Base-by-base conservation (phyloP, 2,113 vertebrate species). In the Malaclemys terrapin region DNA sequence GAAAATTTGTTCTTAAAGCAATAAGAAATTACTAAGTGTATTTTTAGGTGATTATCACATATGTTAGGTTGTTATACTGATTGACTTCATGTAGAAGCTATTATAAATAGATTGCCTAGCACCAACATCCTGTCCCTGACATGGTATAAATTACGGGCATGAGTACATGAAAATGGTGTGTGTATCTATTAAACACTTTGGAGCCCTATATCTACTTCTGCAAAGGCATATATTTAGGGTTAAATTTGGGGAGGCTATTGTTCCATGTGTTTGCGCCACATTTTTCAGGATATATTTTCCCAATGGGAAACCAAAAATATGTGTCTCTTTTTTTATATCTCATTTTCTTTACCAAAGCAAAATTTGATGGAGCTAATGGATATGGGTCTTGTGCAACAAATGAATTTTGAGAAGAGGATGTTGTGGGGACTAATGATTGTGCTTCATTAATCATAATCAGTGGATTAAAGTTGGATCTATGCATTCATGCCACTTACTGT, bases 1-100 rank as follows among this genome's bases (percentile, higher is more conserved):
- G 29, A 92, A 97, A 91, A 62, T 8, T 47, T 80, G 14, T 91
- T 90, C 85, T 88, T 91, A 42, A 85, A 88, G 87, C 83, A 27
- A 2, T 3, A 56, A 75, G 8, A 0, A 5, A 29, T 53, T 65
- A 65, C 6, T 5, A 57, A 49, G 54, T 31, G 2, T 0, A 2
- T 78, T 80, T 80, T 92, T 59, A 69, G 5, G 57, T 56, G 52
- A 12, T 89, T 86, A 69, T 84, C 79, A 35, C 49, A 3, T 59
- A 42, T 4, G 5, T 91, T 56, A 88, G 10, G n/a, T 80, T 62
- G 5, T 91, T 52, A 82, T 62, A 56, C 22, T 45, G 27, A 24
- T 94, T 80, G 82, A 42, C 4, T 82, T 93, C 8, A 45, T 5
- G 5, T 7, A 89, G 69, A 59, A 90, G 11, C 50, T 62, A 78